Evolutionary conservation across 2,797 vertebrate species (phyloP).

Genomic region (Amazonetta brasiliensis): DNA sequence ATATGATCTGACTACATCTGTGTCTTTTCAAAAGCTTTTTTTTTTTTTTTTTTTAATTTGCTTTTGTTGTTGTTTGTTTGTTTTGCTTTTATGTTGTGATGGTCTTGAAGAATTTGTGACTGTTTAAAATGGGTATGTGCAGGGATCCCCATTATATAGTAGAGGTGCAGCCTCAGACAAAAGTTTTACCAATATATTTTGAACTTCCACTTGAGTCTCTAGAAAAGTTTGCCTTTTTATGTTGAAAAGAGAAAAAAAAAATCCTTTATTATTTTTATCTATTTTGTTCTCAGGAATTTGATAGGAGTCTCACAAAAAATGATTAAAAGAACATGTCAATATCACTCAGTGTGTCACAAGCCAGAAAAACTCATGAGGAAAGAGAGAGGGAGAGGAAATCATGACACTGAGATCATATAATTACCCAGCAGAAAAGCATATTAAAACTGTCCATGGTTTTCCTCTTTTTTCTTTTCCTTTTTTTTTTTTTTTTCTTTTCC

Average conservation of each 20-base stretch:
- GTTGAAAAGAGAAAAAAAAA: not conserved
- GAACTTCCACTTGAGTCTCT: not conserved
- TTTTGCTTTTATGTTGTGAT: not conserved
- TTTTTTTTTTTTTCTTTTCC: too few relatives aligned
- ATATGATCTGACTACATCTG: constrained; percentile 58
- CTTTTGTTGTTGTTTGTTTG: not conserved
- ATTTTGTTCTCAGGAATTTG: not conserved
- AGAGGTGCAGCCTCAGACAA: not conserved
- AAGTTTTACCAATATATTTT: not conserved
- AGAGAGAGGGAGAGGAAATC: not conserved
- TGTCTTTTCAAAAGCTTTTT: not conserved
- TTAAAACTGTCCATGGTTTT: not conserved
- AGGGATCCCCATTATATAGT: not conserved
- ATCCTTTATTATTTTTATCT: not conserved
- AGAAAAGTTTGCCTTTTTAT: not conserved
- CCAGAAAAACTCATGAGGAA: not conserved
- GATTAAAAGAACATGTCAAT: not conserved
- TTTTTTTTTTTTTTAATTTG: not conserved
- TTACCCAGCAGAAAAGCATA: not conserved
- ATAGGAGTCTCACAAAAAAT: not conserved
- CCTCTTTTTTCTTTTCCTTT: not conserved
- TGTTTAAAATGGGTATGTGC: not conserved
- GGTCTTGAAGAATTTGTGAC: not conserved
- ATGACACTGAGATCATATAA: constrained; percentile 28
- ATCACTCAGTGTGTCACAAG: not conserved